Base-by-base conservation (phyloP, 2,888 invertebrate genomes). In the Troides oblongomaculatus region DNA sequence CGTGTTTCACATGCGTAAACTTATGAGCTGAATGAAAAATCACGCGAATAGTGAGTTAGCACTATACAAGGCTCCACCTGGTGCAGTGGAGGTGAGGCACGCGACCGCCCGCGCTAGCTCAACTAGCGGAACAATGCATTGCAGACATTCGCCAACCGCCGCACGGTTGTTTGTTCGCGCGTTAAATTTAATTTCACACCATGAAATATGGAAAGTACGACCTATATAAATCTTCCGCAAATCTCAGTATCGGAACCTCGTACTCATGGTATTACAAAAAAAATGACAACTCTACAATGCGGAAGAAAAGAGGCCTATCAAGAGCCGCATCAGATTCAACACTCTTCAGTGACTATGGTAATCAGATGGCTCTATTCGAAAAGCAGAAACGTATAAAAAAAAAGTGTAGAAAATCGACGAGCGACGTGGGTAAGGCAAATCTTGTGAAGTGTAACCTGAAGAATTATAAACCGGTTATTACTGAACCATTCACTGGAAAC, bases 151-250 rank as follows among this genome's bases (percentile, higher is more conserved):
- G 81, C 81, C 76, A 77, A 79, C 80, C 83, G 84, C 85, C 82
- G 82, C 79, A 78, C 85, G 79, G 78, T 81, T 82, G 81, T 76
- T 85, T 81, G 78, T 80, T 81, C 84, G 86, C 83, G 84, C 83
- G 82, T 81, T 84, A 80, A 81, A 84, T 79, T 78, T 81, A 74
- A 78, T 79, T 77, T 80, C 74, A 82, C 81, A 87, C 81, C 81
- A 93, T 93, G 93, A 93, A 92, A 84, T 84, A 93, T 87, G 93
- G 93, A 81, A 93, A 93, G 87, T 93, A 93, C 83, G 85, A 91
- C 84, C 86, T 93, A 74, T 85, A 89, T 81, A 92, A 92, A 83
- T 89, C 87, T 74, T 89, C 91, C 74, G 85, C 89, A 74, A 89
- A 91, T 78, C 78, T 87, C 77, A 92, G 90, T 76, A 83, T 92